Conservation (phyloP, 2,113 vertebrate genomes). For the Protobothrops flavoviridis region DNA sequence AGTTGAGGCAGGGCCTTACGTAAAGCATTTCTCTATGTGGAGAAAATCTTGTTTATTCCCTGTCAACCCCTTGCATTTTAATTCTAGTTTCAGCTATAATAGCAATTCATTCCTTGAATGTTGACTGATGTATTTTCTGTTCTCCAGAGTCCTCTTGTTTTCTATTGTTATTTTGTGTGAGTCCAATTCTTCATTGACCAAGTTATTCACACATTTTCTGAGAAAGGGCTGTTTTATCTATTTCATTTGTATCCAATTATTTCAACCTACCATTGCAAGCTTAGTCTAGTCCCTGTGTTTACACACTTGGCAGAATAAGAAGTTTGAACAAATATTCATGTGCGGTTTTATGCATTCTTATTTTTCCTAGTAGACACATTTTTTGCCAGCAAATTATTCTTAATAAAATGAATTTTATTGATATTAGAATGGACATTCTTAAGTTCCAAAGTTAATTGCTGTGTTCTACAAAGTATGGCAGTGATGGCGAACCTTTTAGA, state of each 20-base stretch:
- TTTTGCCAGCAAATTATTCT: neutral
- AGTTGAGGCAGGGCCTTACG: too few species aligned
- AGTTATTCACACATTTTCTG: neutral
- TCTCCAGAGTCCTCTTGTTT: slow-evolving; percentile 18
- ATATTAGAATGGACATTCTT: neutral
- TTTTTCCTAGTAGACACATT: neutral
- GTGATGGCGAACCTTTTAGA: too few species aligned
- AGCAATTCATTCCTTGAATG: slow-evolving; percentile 16
- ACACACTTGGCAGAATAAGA: neutral
- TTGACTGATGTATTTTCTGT: neutral
- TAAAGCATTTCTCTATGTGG: neutral
- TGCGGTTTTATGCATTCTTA: neutral
- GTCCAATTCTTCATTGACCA: neutral
- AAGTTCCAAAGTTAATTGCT: neutral
- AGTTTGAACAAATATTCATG: neutral
- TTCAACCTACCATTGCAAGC: neutral
- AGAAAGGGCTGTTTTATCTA: neutral
- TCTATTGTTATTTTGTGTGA: neutral
- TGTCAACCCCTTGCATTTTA: slow-evolving; percentile 14
- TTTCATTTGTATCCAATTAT: neutral
- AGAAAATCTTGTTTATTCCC: slow-evolving; percentile 35
- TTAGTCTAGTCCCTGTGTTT: neutral
- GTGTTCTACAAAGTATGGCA: neutral
- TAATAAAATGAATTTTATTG: neutral
- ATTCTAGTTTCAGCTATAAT: slow-evolving; percentile 18